Evolutionary conservation across 1,140 invertebrate species (phyloP), one percentile per base, ranked within the genome.

Genomic region (Odontomachus brunneus): DNA sequence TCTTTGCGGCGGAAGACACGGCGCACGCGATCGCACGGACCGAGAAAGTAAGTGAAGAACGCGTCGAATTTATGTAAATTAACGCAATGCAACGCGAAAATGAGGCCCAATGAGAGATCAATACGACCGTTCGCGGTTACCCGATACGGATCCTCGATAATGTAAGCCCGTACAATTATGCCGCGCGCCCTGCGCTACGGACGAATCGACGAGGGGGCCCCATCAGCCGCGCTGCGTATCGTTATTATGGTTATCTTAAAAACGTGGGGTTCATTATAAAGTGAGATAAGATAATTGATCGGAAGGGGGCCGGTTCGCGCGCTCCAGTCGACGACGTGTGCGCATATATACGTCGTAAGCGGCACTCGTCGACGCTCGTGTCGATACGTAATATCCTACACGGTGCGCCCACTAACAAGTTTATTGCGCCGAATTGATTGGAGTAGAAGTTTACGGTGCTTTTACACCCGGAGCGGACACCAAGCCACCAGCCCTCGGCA

Each of bases 371-470:
- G 75, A 69, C 19, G 55, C 71, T 53, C 48, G 24, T 66, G 59
- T 55, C 74, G 65, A 60, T 80, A 66, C 67, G 60, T 73, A 86
- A 85, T 71, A 49, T 59, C 29, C 57, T 33, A 51, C 33, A 48
- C 75, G 15, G 59, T 76, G 63, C 63, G 49, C 72, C n/a, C 62
- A 83, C 76, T 82, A 89, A 85, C 84, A 87, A 87, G 76, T 91
- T 91, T 90, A 90, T 83, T 78, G 84, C 82, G 60, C 62, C 66
- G 67, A 85, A 89, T 85, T 91, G 89, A 91, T 91, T 91, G 83
- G 80, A 90, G 86, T 91, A 90, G 84, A 89, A 83, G 71, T 91
- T 90, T 91, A 91, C 84, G 87, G 62, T 84, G 75, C 74, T 89
- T 91, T 90, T 90, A 91, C 80, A 76, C 76, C 66, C 74, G 66